These are phyloP conservation scores for Latrodectus geometricus DNA, from an alignment of 1,140 invertebrate genomes.

Conservation along the genomic window DNA sequence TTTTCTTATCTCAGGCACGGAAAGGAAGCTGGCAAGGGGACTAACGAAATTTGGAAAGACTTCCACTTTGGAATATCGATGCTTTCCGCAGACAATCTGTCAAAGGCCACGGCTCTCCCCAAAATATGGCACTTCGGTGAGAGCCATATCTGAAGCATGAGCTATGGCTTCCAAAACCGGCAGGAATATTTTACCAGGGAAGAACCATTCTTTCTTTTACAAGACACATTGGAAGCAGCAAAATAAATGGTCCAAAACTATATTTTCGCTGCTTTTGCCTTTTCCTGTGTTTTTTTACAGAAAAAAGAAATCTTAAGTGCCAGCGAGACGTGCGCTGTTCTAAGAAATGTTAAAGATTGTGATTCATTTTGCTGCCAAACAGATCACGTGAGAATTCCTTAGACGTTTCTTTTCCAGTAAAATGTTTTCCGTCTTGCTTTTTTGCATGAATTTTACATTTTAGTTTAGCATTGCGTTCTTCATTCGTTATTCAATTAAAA, in stretches of 20 bases:
- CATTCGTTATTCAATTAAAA: too few relatives aligned
- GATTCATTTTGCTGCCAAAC: not conserved
- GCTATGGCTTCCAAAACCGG: not conserved
- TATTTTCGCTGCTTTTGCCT: not conserved
- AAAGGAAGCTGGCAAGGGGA: not conserved
- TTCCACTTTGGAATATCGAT: slow-evolving; percentile 47
- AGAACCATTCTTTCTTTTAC: slow-evolving; percentile 3
- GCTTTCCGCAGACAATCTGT: slow-evolving; percentile 29
- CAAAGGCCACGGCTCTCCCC: not conserved
- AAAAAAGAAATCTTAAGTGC: not conserved
- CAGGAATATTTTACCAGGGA: slow-evolving; percentile 12
- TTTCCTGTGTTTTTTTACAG: not conserved
- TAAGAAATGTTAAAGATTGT: not conserved
- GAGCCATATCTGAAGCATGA: slow-evolving; percentile 1
- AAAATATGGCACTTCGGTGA: slow-evolving; percentile 3
- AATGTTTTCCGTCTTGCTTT: not conserved
- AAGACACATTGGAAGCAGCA: not conserved
- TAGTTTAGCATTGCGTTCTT: not conserved
- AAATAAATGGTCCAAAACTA: slow-evolving; percentile 37
- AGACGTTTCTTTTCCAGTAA: not conserved
- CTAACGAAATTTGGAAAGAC: slow-evolving; percentile 45
- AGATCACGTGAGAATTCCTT: not conserved
- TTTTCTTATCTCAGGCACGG: not conserved
- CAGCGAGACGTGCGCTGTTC: not conserved
- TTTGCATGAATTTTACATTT: not conserved